A percentile compares a stretch with the other conserved stretches of the same genome.
phyloP scores from a whole-genome alignment of 2,797 vertebrate genomes.

The Arrhamphus sclerolepis region DNA sequence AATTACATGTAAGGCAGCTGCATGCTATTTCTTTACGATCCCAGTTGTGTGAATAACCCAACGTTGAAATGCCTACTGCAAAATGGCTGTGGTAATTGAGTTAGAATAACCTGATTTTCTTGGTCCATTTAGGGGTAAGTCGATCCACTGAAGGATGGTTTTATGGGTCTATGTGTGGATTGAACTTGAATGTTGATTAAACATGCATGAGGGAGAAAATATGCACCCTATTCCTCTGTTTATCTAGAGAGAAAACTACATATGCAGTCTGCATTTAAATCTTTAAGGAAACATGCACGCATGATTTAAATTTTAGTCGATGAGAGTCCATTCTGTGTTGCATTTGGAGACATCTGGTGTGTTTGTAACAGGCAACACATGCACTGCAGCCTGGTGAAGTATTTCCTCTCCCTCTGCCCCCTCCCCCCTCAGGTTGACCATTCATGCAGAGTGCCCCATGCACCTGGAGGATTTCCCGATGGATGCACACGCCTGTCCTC shows the following conservation, averaged over 20 bases:
- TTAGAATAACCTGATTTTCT: conserved; percentile 36
- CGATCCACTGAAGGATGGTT: conserved; percentile 27
- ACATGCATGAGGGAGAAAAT: conserved; percentile 47
- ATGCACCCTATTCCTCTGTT: conserved; percentile 27
- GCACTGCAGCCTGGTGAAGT: conserved; percentile 12
- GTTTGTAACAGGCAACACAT: conserved; percentile 6
- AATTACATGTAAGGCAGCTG: conserved; percentile 4
- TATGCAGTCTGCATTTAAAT: not conserved
- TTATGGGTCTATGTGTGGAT: conserved; percentile 37
- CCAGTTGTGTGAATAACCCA: conserved; percentile 4
- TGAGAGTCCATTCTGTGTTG: conserved; percentile 5
- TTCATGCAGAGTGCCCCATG: conserved; percentile 98
- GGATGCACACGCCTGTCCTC: conserved; percentile 95
- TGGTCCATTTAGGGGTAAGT: conserved; percentile 26
- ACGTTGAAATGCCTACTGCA: conserved; percentile 15
- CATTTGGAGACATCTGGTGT: conserved; percentile 24
- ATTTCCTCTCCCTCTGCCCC: conserved; percentile 26
- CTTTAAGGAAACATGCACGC: not conserved
- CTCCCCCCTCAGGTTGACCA: conserved; percentile 86
- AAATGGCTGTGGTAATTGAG: conserved; percentile 36
- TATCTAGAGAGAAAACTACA: conserved; percentile 12
- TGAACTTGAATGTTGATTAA: conserved; percentile 46
- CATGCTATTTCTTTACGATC: conserved; percentile 10
- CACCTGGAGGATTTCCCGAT: conserved; percentile 99
- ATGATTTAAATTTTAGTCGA: not conserved